A percentile compares a stretch with the other conserved stretches of the same genome.
phyloP scores from a whole-genome alignment of 2,797 vertebrate species.

The Austrolebias charrua region DNA sequence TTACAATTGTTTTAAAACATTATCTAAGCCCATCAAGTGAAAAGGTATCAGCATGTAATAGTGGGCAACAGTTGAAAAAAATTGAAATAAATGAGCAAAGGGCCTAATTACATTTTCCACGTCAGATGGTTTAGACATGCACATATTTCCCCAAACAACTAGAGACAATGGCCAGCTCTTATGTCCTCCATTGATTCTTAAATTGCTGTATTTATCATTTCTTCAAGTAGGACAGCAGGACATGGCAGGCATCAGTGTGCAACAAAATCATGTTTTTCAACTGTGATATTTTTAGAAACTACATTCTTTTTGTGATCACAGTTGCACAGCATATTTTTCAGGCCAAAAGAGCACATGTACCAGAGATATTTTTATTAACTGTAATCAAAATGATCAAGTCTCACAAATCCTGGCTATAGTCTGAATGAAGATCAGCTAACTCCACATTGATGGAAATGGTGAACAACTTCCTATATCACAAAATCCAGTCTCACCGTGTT shows the following conservation, averaged over 20 bases:
- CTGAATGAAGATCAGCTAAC: slow-evolving; percentile 25
- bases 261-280: slow-evolving; percentile 29
- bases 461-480: slow-evolving; percentile 18
- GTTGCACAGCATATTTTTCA: background rate
- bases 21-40: background rate
- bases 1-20: too few species aligned
- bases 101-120: slow-evolving; percentile 19
- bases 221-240: slow-evolving; percentile 43
- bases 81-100: background rate
- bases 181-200: slow-evolving; percentile 42
- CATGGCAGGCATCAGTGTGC: slow-evolving; percentile 37
- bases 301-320: background rate
- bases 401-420: slow-evolving; percentile 13
- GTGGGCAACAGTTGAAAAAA: background rate
- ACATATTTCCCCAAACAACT: slow-evolving; percentile 29
- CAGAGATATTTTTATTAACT: slow-evolving; percentile 20
- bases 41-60: background rate
- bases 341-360: background rate
- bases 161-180: slow-evolving; percentile 32
- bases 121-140: slow-evolving; percentile 52
- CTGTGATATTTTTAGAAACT: slow-evolving; percentile 19
- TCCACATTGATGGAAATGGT: slow-evolving; percentile 12
- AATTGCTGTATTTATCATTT: slow-evolving; percentile 56
- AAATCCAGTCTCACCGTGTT: slow-evolving; percentile 35
- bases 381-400: slow-evolving; percentile 7